Conservation (phyloP, 2,797 vertebrate species). For the Ficedula albicollis region DNA sequence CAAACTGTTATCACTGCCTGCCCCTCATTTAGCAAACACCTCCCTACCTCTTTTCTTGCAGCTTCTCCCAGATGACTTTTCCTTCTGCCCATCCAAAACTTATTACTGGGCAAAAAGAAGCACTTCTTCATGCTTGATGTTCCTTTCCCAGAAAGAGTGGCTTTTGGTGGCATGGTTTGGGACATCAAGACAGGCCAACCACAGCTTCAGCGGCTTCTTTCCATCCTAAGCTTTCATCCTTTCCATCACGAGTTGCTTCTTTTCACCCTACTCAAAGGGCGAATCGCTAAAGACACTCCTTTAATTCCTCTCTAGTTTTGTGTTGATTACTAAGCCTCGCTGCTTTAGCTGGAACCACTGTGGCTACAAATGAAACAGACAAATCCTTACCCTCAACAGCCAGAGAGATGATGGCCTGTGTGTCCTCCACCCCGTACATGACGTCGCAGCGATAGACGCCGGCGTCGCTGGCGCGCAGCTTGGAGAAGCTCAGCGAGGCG, state of each 20-base stretch:
- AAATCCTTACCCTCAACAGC: slow-evolving; percentile 86
- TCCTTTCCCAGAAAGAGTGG: neutral
- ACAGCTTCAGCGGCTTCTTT: neutral
- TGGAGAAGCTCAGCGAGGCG: slow-evolving; percentile 89
- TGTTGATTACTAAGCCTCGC: neutral
- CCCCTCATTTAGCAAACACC: neutral
- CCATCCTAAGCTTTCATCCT: neutral
- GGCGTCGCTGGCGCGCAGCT: slow-evolving; percentile 91
- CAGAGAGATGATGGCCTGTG: slow-evolving; percentile 85
- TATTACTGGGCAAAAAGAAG: neutral
- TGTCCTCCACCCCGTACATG: slow-evolving; percentile 94
- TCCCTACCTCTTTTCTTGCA: neutral
- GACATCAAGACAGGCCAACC: neutral
- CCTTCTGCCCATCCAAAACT: neutral
- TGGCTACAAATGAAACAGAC: neutral
- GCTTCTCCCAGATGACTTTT: neutral
- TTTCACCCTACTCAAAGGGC: neutral
- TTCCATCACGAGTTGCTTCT: neutral
- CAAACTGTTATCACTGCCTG: neutral
- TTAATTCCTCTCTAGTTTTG: neutral
- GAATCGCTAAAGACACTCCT: neutral
- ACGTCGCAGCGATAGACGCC: slow-evolving; percentile 95
- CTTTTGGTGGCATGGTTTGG: neutral
- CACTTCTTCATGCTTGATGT: neutral
- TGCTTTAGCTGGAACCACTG: neutral